Percentiles rank a stretch among this genome's conserved stretches.
Conservation (phyloP, 2,113 vertebrate species). For the Rhadina sibilatrix region DNA sequence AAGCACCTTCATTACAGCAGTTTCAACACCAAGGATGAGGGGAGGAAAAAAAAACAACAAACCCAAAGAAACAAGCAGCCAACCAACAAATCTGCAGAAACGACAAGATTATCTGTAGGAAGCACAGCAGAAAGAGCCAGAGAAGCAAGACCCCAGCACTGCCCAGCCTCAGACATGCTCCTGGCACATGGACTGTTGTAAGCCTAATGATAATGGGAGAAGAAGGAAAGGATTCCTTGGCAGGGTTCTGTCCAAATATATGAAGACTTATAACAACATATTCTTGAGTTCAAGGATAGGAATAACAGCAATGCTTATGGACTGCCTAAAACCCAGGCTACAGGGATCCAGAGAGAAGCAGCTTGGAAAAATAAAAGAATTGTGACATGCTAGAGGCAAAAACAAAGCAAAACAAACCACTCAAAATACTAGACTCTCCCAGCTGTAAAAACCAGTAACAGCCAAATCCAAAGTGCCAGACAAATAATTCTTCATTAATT, state of each 20-base stretch:
- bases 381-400: background rate
- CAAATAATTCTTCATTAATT: background rate
- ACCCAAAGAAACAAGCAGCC: background rate
- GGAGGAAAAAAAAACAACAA: background rate
- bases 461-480: background rate
- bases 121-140: background rate
- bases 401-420: background rate
- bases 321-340: background rate
- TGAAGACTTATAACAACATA: background rate
- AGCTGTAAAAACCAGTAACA: background rate
- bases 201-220: background rate
- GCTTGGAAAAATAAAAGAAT: background rate
- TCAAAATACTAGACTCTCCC: no score
- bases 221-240: background rate
- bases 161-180: background rate
- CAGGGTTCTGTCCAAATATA: background rate
- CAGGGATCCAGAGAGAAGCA: background rate
- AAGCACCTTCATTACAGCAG: background rate
- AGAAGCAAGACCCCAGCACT: background rate
- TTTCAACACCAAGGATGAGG: background rate
- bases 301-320: background rate
- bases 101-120: background rate
- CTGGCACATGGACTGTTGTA: background rate
- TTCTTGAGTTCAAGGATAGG: background rate
- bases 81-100: background rate